Evolutionary conservation across 1,140 invertebrate species (phyloP).

Genomic region (Apocrypta bakeri): DNA sequence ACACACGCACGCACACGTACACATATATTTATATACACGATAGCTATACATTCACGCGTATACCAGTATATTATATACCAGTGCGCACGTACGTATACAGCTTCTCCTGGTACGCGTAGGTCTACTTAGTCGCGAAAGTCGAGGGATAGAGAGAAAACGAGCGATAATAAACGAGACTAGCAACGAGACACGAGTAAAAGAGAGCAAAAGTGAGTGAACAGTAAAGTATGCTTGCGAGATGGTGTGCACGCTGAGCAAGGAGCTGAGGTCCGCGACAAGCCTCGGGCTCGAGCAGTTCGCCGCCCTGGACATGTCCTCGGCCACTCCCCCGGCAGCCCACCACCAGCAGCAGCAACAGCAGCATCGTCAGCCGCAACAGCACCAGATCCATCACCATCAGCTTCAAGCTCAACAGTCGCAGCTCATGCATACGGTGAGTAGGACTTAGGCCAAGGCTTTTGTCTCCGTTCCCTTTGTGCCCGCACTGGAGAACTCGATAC

Average conservation of each 20-base stretch:
- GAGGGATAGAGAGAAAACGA: neutral
- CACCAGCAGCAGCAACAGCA: slow-evolving; percentile 45
- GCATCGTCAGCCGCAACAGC: slow-evolving; percentile 2
- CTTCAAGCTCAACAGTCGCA: slow-evolving; percentile 15
- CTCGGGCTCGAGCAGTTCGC: slow-evolving; percentile 25
- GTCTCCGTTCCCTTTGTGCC: no score
- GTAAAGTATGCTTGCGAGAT: slow-evolving; percentile 73
- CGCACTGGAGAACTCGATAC: no score
- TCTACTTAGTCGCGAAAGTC: no score
- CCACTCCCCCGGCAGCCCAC: slow-evolving; percentile 58
- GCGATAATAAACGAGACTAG: neutral
- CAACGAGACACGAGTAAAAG: no score
- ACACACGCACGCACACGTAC: no score
- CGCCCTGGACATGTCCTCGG: slow-evolving; percentile 60
- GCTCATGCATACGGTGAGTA: neutral
- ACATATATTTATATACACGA: neutral
- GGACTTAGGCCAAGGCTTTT: no score
- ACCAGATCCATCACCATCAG: slow-evolving; percentile 17
- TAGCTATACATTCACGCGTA: no score
- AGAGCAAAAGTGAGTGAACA: slow-evolving; percentile 38
- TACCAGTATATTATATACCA: no score
- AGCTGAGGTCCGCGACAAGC: slow-evolving; percentile 55
- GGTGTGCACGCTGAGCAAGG: slow-evolving; percentile 73
- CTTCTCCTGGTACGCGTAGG: no score
- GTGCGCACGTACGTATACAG: no score